phyloP scores from a whole-genome alignment of 2,113 vertebrate species.

The Coptodon rendalli region DNA sequence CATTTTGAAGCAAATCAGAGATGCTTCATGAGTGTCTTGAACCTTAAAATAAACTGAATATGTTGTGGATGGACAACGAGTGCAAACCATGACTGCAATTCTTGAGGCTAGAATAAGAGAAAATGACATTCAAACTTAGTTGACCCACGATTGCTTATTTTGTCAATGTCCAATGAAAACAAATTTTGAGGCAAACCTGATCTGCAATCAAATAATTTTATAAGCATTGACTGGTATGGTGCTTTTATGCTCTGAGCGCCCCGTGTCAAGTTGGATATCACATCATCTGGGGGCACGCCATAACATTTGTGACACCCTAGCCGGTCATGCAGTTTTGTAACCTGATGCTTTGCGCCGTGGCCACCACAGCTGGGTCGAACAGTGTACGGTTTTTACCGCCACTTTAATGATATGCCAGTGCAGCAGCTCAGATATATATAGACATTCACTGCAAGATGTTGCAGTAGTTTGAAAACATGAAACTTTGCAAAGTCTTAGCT shows the following conservation, averaged over 20 bases:
- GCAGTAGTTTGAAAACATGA: neutral
- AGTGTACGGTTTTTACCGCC: neutral
- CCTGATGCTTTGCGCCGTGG: too few relatives aligned
- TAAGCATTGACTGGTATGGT: neutral
- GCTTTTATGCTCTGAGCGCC: neutral
- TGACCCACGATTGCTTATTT: neutral
- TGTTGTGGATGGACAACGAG: neutral
- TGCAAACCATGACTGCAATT: neutral
- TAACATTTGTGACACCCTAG: neutral
- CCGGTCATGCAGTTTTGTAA: neutral
- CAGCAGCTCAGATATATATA: neutral
- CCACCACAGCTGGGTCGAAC: too few relatives aligned
- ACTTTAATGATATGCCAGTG: neutral
- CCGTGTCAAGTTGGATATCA: neutral
- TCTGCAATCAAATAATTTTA: neutral
- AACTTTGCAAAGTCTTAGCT: too few relatives aligned
- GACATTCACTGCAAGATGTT: neutral
- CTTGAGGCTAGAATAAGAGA: neutral
- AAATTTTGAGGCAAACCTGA: neutral
- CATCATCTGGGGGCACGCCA: neutral
- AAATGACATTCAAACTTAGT: neutral
- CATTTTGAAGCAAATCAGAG: conserved; percentile 21
- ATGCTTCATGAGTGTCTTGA: neutral
- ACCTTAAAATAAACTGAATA: conserved; percentile 44
- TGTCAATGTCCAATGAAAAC: neutral